These are phyloP conservation scores for Triplophysa tibetana DNA, from an alignment of 2,113 vertebrate genomes.

Conservation along the genomic window DNA sequence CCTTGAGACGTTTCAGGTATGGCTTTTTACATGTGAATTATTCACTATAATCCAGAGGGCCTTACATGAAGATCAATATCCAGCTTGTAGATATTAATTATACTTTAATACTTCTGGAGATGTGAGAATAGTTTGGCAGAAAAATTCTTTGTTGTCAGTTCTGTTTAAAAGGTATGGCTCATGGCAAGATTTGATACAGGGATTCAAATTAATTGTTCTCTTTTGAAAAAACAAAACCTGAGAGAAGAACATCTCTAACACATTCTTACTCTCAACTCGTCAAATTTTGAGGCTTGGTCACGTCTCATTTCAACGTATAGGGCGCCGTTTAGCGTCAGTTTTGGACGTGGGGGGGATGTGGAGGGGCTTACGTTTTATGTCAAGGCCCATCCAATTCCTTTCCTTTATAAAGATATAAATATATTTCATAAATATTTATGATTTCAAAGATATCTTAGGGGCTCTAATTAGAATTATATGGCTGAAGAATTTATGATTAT, in stretches of 20 bases:
- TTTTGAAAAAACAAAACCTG: conserved; percentile 61
- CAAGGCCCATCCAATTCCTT: too few relatives aligned
- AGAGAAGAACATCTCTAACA: conserved; percentile 4
- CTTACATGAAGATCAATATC: not conserved
- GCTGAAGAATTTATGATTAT: too few relatives aligned
- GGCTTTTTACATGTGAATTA: not conserved
- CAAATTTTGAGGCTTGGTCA: not conserved
- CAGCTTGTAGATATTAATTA: not conserved
- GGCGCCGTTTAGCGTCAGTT: too few relatives aligned
- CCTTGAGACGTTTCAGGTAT: conserved; percentile 48
- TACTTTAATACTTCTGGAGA: not conserved
- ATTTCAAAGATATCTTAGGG: too few relatives aligned
- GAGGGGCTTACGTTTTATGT: too few relatives aligned
- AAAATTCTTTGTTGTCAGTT: conserved; percentile 40
- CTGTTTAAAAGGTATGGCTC: conserved; percentile 56
- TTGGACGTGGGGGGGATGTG: too few relatives aligned
- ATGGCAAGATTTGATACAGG: conserved; percentile 64
- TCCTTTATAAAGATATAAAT: too few relatives aligned
- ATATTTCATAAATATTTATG: too few relatives aligned
- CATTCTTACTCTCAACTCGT: too few relatives aligned
- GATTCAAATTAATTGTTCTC: conserved; percentile 70
- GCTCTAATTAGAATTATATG: too few relatives aligned
- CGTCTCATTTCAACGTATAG: too few relatives aligned
- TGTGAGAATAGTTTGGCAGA: conserved; percentile 43
- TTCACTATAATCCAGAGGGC: not conserved